phyloP scores from a whole-genome alignment of 1,140 invertebrate species.

The Heliconius congener region DNA sequence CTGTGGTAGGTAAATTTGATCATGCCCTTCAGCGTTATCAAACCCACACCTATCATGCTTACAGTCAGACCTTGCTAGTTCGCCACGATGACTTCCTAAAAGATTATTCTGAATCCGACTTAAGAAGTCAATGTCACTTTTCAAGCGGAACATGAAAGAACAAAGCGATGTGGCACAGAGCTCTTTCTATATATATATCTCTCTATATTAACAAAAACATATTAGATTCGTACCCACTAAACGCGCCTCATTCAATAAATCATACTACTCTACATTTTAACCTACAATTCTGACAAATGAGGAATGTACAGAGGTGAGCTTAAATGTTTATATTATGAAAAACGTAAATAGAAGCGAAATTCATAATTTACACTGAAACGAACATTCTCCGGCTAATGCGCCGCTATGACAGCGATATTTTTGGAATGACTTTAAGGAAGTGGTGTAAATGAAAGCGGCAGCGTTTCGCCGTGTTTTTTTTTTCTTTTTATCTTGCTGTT shows the following conservation, averaged over 20 bases:
- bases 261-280: neutral
- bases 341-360: slow-evolving; percentile 31
- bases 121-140: too few relatives aligned
- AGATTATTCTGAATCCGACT: too few relatives aligned
- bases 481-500: too few relatives aligned
- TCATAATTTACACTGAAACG: slow-evolving; percentile 24
- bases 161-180: too few relatives aligned
- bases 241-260: neutral
- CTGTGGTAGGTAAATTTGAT: too few relatives aligned
- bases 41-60: too few relatives aligned
- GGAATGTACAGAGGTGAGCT: neutral
- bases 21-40: too few relatives aligned
- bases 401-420: slow-evolving; percentile 34
- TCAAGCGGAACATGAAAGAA: too few relatives aligned
- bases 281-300: neutral
- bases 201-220: neutral
- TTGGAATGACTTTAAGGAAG: slow-evolving; percentile 11
- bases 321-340: slow-evolving; percentile 10
- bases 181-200: neutral
- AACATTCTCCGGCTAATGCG: slow-evolving; percentile 12
- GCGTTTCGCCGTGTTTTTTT: neutral
- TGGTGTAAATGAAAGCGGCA: neutral
- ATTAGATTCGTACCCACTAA: neutral
- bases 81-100: too few relatives aligned
- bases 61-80: too few relatives aligned